Conservation (phyloP, 1,140 invertebrate species). For the Schlechtendalia chinensis region DNA sequence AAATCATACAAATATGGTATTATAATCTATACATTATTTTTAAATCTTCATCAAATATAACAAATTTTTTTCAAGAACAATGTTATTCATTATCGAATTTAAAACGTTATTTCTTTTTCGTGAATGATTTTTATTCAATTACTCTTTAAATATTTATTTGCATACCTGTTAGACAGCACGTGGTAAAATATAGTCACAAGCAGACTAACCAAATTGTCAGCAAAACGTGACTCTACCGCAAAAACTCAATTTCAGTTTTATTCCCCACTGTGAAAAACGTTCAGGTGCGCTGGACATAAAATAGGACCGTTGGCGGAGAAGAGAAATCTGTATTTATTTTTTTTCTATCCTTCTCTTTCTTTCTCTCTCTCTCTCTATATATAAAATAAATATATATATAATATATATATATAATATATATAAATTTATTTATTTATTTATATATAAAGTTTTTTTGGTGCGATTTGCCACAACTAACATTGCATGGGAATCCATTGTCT, state of each 20-base stretch:
- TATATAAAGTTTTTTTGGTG: constrained; percentile 6
- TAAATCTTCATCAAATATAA: too few relatives aligned
- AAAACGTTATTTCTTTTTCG: neutral
- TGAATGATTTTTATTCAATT: neutral
- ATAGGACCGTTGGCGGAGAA: neutral
- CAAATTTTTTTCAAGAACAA: too few relatives aligned
- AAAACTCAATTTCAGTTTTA: constrained; percentile 41
- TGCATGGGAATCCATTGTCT: neutral
- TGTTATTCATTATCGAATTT: neutral
- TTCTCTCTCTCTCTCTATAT: too few relatives aligned
- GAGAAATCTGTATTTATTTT: constrained; percentile 10
- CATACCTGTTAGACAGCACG: neutral
- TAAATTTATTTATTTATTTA: neutral
- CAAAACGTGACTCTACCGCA: constrained; percentile 12
- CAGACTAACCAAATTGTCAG: constrained; percentile 28
- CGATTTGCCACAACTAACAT: constrained; percentile 17
- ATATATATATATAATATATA: neutral
- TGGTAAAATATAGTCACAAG: neutral
- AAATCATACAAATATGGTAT: too few relatives aligned
- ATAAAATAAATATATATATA: too few relatives aligned
- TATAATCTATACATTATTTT: too few relatives aligned
- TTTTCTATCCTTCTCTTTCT: too few relatives aligned
- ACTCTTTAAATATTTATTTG: neutral
- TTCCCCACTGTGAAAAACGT: constrained; percentile 31
- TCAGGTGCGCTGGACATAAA: constrained; percentile 30